Evolutionary conservation across 2,888 invertebrate genomes (phyloP), one percentile per base, ranked within the genome.

Genomic region (Eledona agricola): DNA sequence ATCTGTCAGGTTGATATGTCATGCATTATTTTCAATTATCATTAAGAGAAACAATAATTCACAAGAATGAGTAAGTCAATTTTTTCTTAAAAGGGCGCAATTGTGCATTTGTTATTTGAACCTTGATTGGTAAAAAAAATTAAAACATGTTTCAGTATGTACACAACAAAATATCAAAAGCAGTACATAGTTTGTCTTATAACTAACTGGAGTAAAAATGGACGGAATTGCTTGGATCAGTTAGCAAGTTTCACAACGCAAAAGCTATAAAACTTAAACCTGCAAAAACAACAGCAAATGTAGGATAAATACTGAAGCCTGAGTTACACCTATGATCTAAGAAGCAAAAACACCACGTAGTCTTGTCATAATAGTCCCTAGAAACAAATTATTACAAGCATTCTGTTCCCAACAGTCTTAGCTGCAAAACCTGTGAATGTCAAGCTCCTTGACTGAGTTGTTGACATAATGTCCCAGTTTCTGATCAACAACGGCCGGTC

Each of bases 261-360:
- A n/a, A n/a, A n/a, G n/a, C n/a, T 22, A 38, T 25, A n/a, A 52
- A 15, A 20, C 34, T 49, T 3, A 35, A 26, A 17, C 28, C 7
- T 15, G 22, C 16, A 52, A 37, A 28, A 31, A 25, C 9, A 3
- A 34, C 16, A 20, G 31, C 45, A 4, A 45, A 3, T 12, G 7
- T 10, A 9, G 40, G 63, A 20, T 57, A 23, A 3, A 50, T 40
- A 22, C 51, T 38, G 19, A 50, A 50, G 4, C 66, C 68, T 32
- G 60, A 60, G 68, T 95, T 95, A 75, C 94, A 94, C 67, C 93
- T 83, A 71, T 94, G 90, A 74, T 94, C 93, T 59, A 94, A 86
- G 72, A 91, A 93, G 73, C 94, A 95, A 75, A 94, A 93, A 74
- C 94, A 95, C 83, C 88, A 95, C 22, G 85, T 85, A 3, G 90